Conservation (phyloP, 2,888 invertebrate species). For the Metellina segmentata region DNA sequence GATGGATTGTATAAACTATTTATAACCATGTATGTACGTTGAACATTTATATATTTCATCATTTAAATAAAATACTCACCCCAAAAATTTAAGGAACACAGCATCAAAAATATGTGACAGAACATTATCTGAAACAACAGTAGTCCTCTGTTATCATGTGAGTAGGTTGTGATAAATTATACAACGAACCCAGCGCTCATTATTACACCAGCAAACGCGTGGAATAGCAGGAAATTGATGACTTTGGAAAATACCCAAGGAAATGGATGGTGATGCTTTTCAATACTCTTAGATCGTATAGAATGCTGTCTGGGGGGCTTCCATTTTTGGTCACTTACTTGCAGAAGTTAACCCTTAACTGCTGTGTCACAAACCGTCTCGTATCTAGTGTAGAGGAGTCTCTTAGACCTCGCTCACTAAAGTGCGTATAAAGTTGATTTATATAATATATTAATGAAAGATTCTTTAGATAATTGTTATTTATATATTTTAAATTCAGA, state of each 20-base stretch:
- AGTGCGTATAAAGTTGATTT: too few relatives aligned
- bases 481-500: too few relatives aligned
- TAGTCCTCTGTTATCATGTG: conserved; percentile 34
- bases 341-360: too few relatives aligned
- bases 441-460: too few relatives aligned
- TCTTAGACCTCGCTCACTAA: too few relatives aligned
- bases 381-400: too few relatives aligned
- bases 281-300: background rate
- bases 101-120: background rate
- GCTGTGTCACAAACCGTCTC: too few relatives aligned
- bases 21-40: too few relatives aligned
- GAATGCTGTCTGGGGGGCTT: background rate
- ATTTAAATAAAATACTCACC: background rate
- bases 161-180: conserved; percentile 51
- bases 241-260: conserved; percentile 64
- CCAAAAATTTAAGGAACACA: background rate
- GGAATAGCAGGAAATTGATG: conserved; percentile 55
- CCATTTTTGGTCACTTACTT: conserved; percentile 22
- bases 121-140: conserved; percentile 26
- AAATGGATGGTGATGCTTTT: conserved; percentile 52
- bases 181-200: conserved; percentile 44
- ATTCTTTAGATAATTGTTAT: too few relatives aligned
- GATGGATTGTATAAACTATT: too few relatives aligned
- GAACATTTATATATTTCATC: background rate
- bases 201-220: conserved; percentile 48